phyloP scores from a whole-genome alignment of 2,888 invertebrate species.

The Notodonta ziczac region DNA sequence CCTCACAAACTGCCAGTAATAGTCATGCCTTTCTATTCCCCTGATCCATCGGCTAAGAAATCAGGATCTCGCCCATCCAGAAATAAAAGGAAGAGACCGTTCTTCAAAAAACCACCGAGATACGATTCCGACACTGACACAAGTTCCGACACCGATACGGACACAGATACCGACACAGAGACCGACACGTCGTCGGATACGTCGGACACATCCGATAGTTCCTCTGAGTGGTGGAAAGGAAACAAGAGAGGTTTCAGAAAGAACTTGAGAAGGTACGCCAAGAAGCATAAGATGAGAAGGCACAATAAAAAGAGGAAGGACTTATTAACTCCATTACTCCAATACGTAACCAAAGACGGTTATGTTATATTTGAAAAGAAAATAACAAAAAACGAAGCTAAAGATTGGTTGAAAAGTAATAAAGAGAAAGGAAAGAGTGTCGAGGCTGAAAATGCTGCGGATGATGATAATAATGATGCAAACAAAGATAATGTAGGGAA shows the following conservation, averaged over 20 bases:
- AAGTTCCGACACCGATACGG: slow-evolving; percentile 15
- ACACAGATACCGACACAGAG: slow-evolving; percentile 10
- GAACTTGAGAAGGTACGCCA: slow-evolving; percentile 32
- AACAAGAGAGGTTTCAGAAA: slow-evolving; percentile 37
- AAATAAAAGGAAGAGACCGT: slow-evolving; percentile 22
- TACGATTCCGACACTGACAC: slow-evolving; percentile 13
- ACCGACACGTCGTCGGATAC: slow-evolving; percentile 23
- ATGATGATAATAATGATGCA: slow-evolving; percentile 20
- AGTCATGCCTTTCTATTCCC: slow-evolving; percentile 78
- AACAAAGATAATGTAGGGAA: slow-evolving; percentile 24
- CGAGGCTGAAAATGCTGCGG: slow-evolving; percentile 16
- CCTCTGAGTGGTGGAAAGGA: slow-evolving; percentile 54
- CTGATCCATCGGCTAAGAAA: slow-evolving; percentile 56
- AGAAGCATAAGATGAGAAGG: slow-evolving; percentile 29
- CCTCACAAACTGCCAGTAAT: slow-evolving; percentile 72
- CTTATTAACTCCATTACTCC: slow-evolving; percentile 67
- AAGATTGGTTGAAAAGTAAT: slow-evolving; percentile 60
- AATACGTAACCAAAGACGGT: slow-evolving; percentile 76
- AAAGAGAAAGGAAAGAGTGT: slow-evolving; percentile 20
- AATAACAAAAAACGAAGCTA: slow-evolving; percentile 69
- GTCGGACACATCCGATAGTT: slow-evolving; percentile 45
- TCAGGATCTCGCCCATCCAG: slow-evolving; percentile 12
- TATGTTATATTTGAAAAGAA: slow-evolving; percentile 75
- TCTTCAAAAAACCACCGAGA: slow-evolving; percentile 24
- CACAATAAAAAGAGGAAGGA: slow-evolving; percentile 37